Percentiles rank a stretch among this genome's conserved stretches.
Conservation (phyloP, 2,888 invertebrate species). For the Formica aserva region DNA sequence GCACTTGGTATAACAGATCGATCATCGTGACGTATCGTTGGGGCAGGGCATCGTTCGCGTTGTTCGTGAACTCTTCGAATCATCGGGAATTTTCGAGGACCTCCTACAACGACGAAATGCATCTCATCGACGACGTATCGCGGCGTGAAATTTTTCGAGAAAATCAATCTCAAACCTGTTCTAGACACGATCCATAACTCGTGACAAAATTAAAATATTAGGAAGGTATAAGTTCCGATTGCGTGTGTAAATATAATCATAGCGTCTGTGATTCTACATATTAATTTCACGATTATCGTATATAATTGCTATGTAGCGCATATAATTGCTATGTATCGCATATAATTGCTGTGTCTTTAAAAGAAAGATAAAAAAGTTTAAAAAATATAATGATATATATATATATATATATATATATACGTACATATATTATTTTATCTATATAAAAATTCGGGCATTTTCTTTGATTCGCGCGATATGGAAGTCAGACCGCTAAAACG, state of each 20-base stretch:
- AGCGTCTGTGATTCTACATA: neutral
- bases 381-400: neutral
- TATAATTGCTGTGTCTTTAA: neutral
- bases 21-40: conserved; percentile 74
- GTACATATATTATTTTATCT: neutral
- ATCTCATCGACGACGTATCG: conserved; percentile 10
- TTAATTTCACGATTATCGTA: neutral
- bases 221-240: neutral
- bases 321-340: neutral
- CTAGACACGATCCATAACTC: too few species aligned
- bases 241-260: neutral
- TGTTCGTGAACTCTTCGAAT: conserved; percentile 48
- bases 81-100: conserved; percentile 37
- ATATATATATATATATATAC: neutral
- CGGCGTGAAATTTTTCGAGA: neutral
- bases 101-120: conserved; percentile 19
- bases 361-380: neutral
- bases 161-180: neutral
- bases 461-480: neutral
- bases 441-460: conserved; percentile 2
- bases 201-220: neutral
- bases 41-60: conserved; percentile 24
- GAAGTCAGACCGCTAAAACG: neutral
- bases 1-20: conserved; percentile 68
- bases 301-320: neutral